Conservation (phyloP, 2,113 vertebrate species). For the Neolamprologus fasciatus region DNA sequence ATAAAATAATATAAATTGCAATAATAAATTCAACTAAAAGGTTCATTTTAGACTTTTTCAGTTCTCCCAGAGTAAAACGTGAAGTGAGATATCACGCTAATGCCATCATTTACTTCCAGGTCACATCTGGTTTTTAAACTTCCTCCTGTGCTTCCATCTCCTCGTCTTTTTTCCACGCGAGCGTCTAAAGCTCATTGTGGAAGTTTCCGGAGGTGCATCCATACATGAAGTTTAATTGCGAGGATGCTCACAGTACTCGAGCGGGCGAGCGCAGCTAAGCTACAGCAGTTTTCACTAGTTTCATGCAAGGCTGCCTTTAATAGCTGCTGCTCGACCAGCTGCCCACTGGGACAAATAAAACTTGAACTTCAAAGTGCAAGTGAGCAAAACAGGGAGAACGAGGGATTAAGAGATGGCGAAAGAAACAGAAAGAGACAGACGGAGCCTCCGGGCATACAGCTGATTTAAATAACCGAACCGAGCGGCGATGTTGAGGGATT, state of each 20-base stretch:
- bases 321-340: background rate
- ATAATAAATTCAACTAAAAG: background rate
- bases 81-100: background rate
- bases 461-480: background rate
- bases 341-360: conserved; percentile 10
- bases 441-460: background rate
- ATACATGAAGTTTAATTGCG: background rate
- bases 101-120: background rate
- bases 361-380: background rate
- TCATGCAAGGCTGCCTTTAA: conserved; percentile 26
- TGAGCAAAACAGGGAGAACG: background rate
- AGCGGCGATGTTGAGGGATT: background rate
- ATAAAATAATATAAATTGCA: background rate
- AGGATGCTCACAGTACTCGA: background rate
- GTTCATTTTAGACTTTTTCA: background rate
- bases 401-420: background rate
- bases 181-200: background rate
- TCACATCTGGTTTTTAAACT: background rate
- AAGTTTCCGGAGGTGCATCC: background rate
- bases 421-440: background rate
- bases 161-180: background rate
- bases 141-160: background rate
- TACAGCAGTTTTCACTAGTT: background rate
- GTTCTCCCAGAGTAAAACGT: rapidly evolving
- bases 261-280: background rate